Percentiles rank a stretch among this genome's conserved stretches.
These are phyloP conservation scores for Drosophila triauraria DNA, from an alignment of 1,140 invertebrate genomes.

Conservation along the genomic window DNA sequence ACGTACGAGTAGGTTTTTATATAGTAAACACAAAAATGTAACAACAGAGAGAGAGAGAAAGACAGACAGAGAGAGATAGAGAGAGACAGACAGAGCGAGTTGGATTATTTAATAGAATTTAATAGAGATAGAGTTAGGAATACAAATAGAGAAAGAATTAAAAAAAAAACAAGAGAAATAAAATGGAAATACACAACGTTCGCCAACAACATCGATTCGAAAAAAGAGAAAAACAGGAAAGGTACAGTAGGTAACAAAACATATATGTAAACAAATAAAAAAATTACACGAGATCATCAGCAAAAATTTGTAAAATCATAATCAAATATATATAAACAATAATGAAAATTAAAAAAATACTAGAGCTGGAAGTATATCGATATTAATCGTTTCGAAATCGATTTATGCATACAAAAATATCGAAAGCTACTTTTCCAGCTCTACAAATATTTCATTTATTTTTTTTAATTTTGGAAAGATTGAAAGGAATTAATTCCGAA, in stretches of 20 bases:
- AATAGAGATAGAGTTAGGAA: conserved; percentile 30
- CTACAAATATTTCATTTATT: background rate
- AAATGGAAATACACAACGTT: conserved; percentile 62
- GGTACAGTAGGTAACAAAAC: conserved; percentile 11
- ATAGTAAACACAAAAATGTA: conserved; percentile 50
- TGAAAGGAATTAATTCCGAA: background rate
- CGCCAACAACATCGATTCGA: conserved; percentile 62
- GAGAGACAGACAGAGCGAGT: conserved; percentile 47
- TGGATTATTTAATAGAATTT: conserved; percentile 46
- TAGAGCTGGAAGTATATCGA: background rate
- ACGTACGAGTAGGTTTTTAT: conserved; percentile 72
- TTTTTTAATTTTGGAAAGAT: background rate
- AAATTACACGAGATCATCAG: conserved; percentile 2
- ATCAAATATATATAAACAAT: background rate
- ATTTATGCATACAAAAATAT: background rate
- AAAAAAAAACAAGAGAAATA: conserved; percentile 26
- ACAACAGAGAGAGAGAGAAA: conserved; percentile 65
- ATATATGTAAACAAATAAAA: background rate
- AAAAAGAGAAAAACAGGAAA: conserved; percentile 29
- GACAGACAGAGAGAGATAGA: conserved; percentile 63
- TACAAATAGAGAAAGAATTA: conserved; percentile 22
- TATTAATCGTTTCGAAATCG: background rate
- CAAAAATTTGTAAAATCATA: conserved; percentile 5
- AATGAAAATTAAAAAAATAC: background rate
- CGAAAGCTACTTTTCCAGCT: background rate